These are phyloP conservation scores for Agrilus planipennis DNA, from an alignment of 1,140 invertebrate species.

Conservation along the genomic window DNA sequence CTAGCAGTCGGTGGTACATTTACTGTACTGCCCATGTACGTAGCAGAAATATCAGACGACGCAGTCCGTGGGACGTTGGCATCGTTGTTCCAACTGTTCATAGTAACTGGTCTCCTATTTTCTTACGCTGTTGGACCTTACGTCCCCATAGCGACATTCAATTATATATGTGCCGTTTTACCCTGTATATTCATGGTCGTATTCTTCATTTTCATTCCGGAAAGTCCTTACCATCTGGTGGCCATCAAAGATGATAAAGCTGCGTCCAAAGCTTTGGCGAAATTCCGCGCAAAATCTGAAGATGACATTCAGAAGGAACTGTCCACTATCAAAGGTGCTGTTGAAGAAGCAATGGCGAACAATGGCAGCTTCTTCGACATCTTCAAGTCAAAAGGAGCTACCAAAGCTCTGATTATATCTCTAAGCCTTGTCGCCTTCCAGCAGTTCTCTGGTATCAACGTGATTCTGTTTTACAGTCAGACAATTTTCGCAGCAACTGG, in stretches of 20 bases:
- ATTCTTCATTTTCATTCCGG: conserved; percentile 64
- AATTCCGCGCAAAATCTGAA: conserved; percentile 40
- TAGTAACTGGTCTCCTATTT: conserved; percentile 62
- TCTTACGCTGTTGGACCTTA: conserved; percentile 65
- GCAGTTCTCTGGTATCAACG: conserved; percentile 73
- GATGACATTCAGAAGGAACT: conserved; percentile 49
- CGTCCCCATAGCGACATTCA: conserved; percentile 52
- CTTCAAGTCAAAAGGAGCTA: conserved; percentile 41
- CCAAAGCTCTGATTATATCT: conserved; percentile 55
- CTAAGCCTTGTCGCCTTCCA: conserved; percentile 60
- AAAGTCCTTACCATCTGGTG: conserved; percentile 64
- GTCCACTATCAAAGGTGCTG: conserved; percentile 33
- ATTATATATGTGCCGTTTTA: conserved; percentile 48
- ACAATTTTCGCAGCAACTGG: conserved; percentile 55
- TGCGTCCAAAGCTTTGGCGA: conserved; percentile 50
- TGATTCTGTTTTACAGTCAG: conserved; percentile 72
- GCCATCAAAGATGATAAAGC: conserved; percentile 44
- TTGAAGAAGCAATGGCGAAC: conserved; percentile 43
- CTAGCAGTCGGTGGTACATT: conserved; percentile 60
- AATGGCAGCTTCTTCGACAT: conserved; percentile 44
- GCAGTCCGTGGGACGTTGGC: conserved; percentile 63
- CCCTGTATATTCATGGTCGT: conserved; percentile 50
- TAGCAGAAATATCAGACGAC: conserved; percentile 75
- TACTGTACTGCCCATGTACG: conserved; percentile 73
- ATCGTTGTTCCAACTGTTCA: conserved; percentile 68